Conservation (phyloP, 2,113 vertebrate genomes). For the Beaufortia kweichowensis region DNA sequence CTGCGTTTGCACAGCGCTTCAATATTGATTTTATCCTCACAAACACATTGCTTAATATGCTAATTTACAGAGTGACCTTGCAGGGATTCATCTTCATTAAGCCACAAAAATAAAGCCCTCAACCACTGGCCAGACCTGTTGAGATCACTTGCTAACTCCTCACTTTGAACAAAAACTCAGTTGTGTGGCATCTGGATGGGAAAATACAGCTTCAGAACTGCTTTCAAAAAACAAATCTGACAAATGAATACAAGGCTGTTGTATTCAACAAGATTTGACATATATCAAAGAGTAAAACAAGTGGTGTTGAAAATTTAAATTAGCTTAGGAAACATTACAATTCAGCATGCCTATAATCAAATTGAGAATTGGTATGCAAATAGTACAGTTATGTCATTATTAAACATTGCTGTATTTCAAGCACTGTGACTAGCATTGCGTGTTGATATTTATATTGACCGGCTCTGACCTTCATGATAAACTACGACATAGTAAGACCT, state of each 20-base stretch:
- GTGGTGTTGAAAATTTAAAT: no score
- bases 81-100: constrained; percentile 58
- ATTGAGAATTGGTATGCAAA: no score
- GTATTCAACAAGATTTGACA: no score
- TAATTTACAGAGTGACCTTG: constrained; percentile 59
- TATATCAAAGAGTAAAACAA: no score
- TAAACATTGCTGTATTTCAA: not conserved
- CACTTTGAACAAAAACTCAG: not conserved
- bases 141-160: not conserved
- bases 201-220: not conserved
- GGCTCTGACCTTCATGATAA: constrained; percentile 34
- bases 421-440: not conserved
- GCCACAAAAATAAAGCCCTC: constrained; percentile 29
- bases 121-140: not conserved
- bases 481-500: constrained; percentile 13
- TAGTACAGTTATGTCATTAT: no score
- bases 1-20: constrained; percentile 18
- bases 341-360: no score
- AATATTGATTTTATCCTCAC: constrained; percentile 44
- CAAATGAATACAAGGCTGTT: no score
- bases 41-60: constrained; percentile 34
- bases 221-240: no score
- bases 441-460: constrained; percentile 3
- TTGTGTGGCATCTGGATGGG: no score
- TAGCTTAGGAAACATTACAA: no score